phyloP scores from a whole-genome alignment of 2,797 vertebrate genomes.

The Anguilla megastoma region DNA sequence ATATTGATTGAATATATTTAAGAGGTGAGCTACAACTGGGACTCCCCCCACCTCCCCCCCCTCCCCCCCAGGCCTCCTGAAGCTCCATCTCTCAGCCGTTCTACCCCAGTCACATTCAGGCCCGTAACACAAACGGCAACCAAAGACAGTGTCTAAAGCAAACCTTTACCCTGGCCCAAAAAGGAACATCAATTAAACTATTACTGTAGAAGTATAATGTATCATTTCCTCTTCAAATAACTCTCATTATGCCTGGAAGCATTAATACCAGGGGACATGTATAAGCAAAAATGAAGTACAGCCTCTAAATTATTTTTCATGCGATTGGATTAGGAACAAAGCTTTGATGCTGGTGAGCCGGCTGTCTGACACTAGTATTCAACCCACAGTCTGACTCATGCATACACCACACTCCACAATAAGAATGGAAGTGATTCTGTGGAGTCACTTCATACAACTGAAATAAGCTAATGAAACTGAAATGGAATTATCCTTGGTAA shows the following conservation, averaged over 20 bases:
- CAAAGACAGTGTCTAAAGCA: neutral
- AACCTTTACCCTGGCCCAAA: neutral
- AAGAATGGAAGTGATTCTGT: neutral
- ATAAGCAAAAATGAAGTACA: neutral
- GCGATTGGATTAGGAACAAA: conserved; percentile 10
- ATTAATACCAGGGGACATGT: neutral
- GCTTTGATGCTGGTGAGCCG: neutral
- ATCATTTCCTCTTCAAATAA: neutral
- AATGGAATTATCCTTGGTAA: neutral
- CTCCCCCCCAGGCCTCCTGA: conserved; percentile 33
- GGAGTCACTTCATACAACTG: neutral
- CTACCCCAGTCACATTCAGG: conserved; percentile 42
- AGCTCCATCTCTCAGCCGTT: conserved; percentile 41
- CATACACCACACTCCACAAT: neutral
- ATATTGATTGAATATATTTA: conserved; percentile 46
- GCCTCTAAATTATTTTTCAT: conserved; percentile 6
- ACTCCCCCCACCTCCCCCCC: conserved; percentile 43
- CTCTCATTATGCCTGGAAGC: neutral
- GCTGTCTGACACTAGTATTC: conserved; percentile 7
- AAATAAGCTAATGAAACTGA: neutral
- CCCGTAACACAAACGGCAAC: conserved; percentile 48
- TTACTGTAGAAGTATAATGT: neutral
- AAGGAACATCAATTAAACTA: neutral
- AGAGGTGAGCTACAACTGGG: conserved; percentile 39
- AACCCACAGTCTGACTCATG: neutral